Conservation (phyloP, 2,888 invertebrate species). For the Dynastes maya region DNA sequence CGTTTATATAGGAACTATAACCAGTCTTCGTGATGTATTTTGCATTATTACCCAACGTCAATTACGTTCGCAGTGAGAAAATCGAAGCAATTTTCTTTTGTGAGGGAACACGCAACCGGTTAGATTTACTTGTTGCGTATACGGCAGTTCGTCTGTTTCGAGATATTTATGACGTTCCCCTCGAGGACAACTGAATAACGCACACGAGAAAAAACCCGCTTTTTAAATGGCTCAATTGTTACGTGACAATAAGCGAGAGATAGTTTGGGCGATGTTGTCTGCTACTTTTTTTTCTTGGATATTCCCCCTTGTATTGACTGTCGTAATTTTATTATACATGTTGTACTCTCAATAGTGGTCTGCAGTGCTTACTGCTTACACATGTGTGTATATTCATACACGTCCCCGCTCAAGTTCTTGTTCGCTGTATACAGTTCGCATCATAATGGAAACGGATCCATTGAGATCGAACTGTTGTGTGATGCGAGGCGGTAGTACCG, state of each 20-base stretch:
- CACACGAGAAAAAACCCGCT: neutral
- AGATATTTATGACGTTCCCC: constrained; percentile 8
- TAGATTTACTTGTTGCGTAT: neutral
- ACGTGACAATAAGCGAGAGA: constrained; percentile 19
- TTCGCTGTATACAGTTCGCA: constrained; percentile 4
- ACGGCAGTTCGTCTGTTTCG: neutral
- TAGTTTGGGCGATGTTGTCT: constrained; percentile 9
- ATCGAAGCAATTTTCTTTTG: constrained; percentile 3
- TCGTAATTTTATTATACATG: constrained; percentile 13
- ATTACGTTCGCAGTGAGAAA: constrained; percentile 1
- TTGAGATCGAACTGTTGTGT: constrained; percentile 26
- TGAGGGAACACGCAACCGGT: constrained; percentile 3
- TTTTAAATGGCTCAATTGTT: constrained; percentile 24
- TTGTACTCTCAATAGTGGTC: neutral
- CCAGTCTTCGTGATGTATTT: too few species aligned
- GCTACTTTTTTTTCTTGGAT: neutral
- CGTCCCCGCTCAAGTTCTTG: constrained; percentile 11
- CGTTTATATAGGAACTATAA: too few species aligned
- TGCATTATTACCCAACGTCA: neutral
- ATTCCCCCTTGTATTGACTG: neutral
- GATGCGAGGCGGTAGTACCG: neutral
- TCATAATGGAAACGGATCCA: constrained; percentile 39
- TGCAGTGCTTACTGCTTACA: too few species aligned
- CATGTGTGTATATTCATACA: neutral
- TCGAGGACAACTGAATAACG: constrained; percentile 8